Evolutionary conservation across 2,888 invertebrate species (phyloP).

Genomic region (Drosophila siamana): DNA sequence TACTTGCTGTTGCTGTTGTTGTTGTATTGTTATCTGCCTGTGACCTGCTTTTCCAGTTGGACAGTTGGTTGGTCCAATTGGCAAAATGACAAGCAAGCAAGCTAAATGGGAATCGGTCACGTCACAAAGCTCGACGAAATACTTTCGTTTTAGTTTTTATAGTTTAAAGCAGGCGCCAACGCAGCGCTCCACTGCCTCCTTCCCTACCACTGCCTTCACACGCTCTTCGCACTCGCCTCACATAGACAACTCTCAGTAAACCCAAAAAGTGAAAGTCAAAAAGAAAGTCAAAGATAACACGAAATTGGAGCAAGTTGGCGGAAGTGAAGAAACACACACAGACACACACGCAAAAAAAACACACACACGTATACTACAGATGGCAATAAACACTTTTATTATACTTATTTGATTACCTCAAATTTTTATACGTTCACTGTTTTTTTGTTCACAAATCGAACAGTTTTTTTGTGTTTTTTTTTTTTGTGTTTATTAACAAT

Average conservation of each 20-base stretch:
- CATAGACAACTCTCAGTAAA: background rate
- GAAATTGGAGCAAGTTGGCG: conserved; percentile 62
- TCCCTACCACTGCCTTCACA: no score
- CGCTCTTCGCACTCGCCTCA: no score
- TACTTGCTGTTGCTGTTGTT: background rate
- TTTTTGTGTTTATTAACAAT: conserved; percentile 19
- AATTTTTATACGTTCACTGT: background rate
- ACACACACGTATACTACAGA: conserved; percentile 16
- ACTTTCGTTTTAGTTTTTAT: conserved; percentile 8
- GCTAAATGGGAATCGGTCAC: conserved; percentile 54
- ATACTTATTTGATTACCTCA: background rate
- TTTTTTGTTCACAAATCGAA: background rate
- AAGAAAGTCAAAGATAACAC: conserved; percentile 46
- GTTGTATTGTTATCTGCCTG: conserved; percentile 26
- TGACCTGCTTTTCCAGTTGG: conserved; percentile 63
- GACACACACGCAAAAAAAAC: conserved; percentile 16
- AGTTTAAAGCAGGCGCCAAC: background rate
- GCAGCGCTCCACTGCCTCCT: no score
- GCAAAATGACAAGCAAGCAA: background rate
- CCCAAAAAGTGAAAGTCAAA: conserved; percentile 61
- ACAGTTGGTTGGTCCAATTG: conserved; percentile 14
- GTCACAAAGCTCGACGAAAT: conserved; percentile 34
- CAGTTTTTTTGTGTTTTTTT: background rate
- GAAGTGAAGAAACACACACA: conserved; percentile 28
- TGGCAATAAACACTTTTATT: background rate